Conservation (phyloP, 2,797 vertebrate species). For the Poeciliopsis turneri region DNA sequence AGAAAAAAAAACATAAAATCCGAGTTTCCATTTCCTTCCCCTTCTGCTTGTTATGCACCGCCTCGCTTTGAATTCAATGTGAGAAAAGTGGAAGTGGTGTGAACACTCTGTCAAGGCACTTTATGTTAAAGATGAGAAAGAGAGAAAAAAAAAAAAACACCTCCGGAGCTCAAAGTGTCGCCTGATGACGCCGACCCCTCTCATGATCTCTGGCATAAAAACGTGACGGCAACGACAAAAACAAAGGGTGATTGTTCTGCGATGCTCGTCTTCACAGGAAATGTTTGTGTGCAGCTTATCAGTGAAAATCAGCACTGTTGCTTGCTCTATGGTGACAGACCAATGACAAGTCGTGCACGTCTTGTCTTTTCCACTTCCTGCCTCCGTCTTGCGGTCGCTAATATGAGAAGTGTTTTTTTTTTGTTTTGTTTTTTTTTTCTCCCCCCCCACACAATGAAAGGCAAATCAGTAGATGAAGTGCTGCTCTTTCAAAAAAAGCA, state of each 20-base stretch:
- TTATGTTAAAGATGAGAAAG: not conserved
- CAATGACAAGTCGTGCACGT: conserved; percentile 7
- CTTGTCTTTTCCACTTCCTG: conserved; percentile 39
- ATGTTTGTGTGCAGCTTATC: conserved; percentile 31
- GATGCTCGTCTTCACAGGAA: conserved; percentile 50
- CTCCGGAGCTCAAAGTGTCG: not conserved
- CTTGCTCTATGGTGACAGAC: conserved; percentile 19
- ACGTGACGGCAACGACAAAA: conserved; percentile 2
- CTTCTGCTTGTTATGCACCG: not conserved
- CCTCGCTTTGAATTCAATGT: not conserved
- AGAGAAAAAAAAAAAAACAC: not conserved
- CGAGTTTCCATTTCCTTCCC: not conserved
- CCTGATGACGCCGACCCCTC: not conserved
- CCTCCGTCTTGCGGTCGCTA: conserved; percentile 9
- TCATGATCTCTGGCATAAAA: conserved; percentile 8
- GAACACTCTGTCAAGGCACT: not conserved
- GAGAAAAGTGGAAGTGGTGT: not conserved
- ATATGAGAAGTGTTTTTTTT: conserved; percentile 1
- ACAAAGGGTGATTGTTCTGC: conserved; percentile 6
- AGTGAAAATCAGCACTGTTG: conserved; percentile 24
- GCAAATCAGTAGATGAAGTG: conserved; percentile 1
- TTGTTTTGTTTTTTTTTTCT: not conserved
- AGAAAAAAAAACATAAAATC: not conserved
- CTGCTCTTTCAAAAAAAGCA: not conserved
- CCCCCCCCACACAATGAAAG: not conserved